Evolutionary conservation across 2,797 vertebrate species (phyloP), one percentile per base, ranked within the genome.

Genomic region (Margarornis squamiger): DNA sequence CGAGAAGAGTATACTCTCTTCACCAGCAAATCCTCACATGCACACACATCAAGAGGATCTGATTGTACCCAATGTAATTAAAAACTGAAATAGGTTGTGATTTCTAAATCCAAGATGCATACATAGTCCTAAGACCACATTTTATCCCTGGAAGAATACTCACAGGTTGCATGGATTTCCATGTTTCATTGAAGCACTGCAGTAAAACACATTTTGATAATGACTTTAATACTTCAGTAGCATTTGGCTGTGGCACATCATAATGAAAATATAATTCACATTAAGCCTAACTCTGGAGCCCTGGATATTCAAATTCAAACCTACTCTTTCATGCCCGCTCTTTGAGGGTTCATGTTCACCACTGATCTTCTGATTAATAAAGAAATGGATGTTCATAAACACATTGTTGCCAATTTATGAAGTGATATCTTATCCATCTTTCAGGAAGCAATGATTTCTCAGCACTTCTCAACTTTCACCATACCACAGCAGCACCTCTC

Each of bases 1-100:
- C 73, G 95, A 90, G 62, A 29, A 88, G 39, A 92, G 49, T 34
- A 81, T 32, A 76, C 78, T 86, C 36, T 73, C 79, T 57, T 90
- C 85, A 45, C 23, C 63, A 94, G 52, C 63, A 94, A 92, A 88
- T 12, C 30, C 63, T 61, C 68, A 91, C 62, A 88, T 32, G 30
- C 51, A 58, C 74, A 79, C 80, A 81, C 52, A 92, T 80, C 92
- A 86, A 90, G 61, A 63, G 76, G 43, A 34, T 85, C 57, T 76
- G 41, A 86, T 88, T 88, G 75, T 74, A 91, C 6, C 7, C 66
- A n/a, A 7, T 23, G 87, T 72, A 96, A 94, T 41, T 63, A 97
- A 61, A 92, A 92, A 73, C 86, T 94, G 62, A 55, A 66, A 67
- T 41, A 81, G 30, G 14, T 89, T 61, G 23, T 29, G n/a, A 49